These are phyloP conservation scores for Hippocampus barbouri DNA, from an alignment of 2,113 vertebrate genomes.

Conservation along the genomic window DNA sequence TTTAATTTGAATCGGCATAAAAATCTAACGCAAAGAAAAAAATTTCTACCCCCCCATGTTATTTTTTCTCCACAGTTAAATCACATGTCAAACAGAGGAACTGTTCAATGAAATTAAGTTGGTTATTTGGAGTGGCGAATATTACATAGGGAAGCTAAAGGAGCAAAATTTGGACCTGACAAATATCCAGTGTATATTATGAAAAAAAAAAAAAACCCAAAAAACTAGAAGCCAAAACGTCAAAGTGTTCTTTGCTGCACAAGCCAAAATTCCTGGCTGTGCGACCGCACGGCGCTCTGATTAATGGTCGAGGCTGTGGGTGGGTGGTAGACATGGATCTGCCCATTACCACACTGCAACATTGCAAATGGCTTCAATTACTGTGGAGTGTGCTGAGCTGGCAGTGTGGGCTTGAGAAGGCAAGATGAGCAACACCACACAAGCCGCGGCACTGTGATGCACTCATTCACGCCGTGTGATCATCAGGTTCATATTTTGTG, in stretches of 20 bases:
- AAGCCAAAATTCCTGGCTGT: slow-evolving; percentile 61
- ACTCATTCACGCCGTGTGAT: slow-evolving; percentile 50
- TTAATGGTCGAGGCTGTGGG: slow-evolving; percentile 77
- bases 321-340: slow-evolving; percentile 77
- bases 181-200: background rate
- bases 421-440: slow-evolving; percentile 61
- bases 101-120: background rate
- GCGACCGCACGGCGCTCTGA: slow-evolving; percentile 69
- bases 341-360: slow-evolving; percentile 77
- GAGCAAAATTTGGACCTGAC: slow-evolving; percentile 30
- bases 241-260: slow-evolving; percentile 57
- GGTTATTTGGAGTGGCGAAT: background rate
- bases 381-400: slow-evolving; percentile 76
- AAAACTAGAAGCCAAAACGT: slow-evolving; percentile 34
- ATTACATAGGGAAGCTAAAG: background rate
- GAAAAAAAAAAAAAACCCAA: background rate
- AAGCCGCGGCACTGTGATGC: slow-evolving; percentile 50
- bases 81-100: no score
- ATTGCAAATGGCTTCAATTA: slow-evolving; percentile 83
- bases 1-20: no score
- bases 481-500: slow-evolving; percentile 13
- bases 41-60: no score
- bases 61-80: no score
- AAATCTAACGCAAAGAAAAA: no score
- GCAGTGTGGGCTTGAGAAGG: slow-evolving; percentile 63